phyloP scores from a whole-genome alignment of 2,797 vertebrate species.

The Netta rufina region DNA sequence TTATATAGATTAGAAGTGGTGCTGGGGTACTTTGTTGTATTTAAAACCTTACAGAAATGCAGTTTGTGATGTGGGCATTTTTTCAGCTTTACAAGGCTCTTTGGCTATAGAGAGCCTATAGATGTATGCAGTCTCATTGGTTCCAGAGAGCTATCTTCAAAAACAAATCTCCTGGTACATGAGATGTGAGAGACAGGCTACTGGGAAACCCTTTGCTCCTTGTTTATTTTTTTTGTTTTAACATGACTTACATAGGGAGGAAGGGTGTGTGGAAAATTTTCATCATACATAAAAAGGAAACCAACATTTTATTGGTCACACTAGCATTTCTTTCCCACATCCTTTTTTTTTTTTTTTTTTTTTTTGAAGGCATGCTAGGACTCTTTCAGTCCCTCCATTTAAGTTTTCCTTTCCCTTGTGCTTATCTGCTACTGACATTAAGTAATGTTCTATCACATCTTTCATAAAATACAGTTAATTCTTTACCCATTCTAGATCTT shows the following conservation, averaged over 20 bases:
- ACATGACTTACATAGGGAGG: slow-evolving; percentile 36
- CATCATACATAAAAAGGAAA: slow-evolving; percentile 31
- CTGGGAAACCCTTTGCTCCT: slow-evolving; percentile 13
- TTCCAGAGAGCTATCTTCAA: slow-evolving; percentile 22
- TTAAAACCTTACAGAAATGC: slow-evolving; percentile 38
- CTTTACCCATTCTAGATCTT: background rate
- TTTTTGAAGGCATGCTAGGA: background rate
- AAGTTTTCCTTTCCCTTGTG: slow-evolving; percentile 12
- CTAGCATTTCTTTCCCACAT: slow-evolving; percentile 44
- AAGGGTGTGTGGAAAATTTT: background rate
- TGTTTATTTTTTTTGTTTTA: background rate
- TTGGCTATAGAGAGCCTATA: slow-evolving; percentile 33
- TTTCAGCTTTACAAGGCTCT: slow-evolving; percentile 39
- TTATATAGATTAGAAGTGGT: slow-evolving; percentile 28
- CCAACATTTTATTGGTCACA: slow-evolving; percentile 53
- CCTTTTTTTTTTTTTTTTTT: background rate
- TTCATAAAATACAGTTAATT: slow-evolving; percentile 6
- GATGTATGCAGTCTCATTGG: slow-evolving; percentile 6
- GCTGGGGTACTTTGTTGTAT: slow-evolving; percentile 42
- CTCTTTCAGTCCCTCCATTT: background rate
- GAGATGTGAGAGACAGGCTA: slow-evolving; percentile 36
- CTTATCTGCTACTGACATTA: slow-evolving; percentile 31
- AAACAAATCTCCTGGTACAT: slow-evolving; percentile 23
- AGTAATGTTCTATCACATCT: background rate
- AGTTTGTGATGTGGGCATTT: slow-evolving; percentile 24